Evolutionary conservation across 1,140 invertebrate species (phyloP), one percentile per base, ranked within the genome.

Genomic region (Drosophila nannoptera): DNA sequence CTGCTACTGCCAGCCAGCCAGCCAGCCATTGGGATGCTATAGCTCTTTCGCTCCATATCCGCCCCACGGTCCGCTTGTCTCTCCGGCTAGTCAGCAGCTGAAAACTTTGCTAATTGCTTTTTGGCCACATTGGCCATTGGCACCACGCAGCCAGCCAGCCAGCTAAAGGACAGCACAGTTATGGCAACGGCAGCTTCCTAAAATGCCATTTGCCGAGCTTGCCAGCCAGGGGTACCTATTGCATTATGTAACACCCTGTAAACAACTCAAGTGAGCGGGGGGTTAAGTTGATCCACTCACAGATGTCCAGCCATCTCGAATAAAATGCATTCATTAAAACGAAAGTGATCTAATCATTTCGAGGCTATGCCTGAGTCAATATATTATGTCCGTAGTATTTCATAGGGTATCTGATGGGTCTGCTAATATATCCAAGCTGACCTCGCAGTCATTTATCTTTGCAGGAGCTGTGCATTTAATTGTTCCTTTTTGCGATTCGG

Each of bases 41-140:
- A 22, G 12, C 14, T 12, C 22, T 22, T 22, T 22, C 22, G 22
- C 22, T 22, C 3, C 22, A 22, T 22, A 3, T 22, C 22, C 22
- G 16, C 22, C 22, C 36, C 11, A 0, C 5, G 7, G 14, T 40
- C 52, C 2, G 48, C 8, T 40, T 11, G 55, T 22, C 22, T 22
- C 35, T 22, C 32, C 12, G 59, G 12, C 38, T 38, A 43, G 22
- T 22, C 46, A 50, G 50, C 54, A 58, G 54, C 53, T 75, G 52
- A 75, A 87, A 87, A 87, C 77, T 86, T 87, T 86, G 75, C 82
- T 86, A 86, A 86, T 86, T 86, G 82, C 82, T 86, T 86, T 86
- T 86, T 86, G 77, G 81, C 70, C 69, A 82, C 73, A 72, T 68
- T 61, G 67, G 73, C 67, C 73, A 22, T 22, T 22, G 22, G 22